Evolutionary conservation across 1,140 invertebrate species (phyloP).

Genomic region (Pseudomyrmex concolor): DNA sequence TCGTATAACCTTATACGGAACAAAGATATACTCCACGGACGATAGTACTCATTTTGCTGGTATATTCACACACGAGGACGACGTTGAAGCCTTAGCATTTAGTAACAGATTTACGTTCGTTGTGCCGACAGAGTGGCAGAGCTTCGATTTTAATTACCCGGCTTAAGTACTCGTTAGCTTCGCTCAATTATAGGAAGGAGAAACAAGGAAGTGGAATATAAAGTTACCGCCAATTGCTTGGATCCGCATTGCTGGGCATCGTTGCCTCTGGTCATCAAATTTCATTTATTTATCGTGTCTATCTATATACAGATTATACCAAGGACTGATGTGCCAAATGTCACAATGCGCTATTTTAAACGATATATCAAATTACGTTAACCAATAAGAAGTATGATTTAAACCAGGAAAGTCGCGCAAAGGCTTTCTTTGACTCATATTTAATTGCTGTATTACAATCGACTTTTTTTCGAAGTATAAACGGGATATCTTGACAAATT

Average conservation of each 20-base stretch:
- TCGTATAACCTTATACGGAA: slow-evolving; percentile 1
- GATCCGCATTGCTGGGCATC: slow-evolving; percentile 45
- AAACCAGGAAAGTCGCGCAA: neutral
- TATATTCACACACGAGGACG: neutral
- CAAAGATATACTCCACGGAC: slow-evolving; percentile 14
- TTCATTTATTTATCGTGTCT: slow-evolving; percentile 44
- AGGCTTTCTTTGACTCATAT: neutral
- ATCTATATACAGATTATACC: neutral
- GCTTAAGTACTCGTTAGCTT: slow-evolving; percentile 41
- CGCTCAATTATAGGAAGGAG: slow-evolving; percentile 53
- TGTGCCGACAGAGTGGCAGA: slow-evolving; percentile 43
- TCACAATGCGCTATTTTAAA: slow-evolving; percentile 26
- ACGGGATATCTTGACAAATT: neutral
- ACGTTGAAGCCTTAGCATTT: slow-evolving; percentile 15
- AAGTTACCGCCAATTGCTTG: slow-evolving; percentile 44
- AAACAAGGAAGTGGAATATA: slow-evolving; percentile 51
- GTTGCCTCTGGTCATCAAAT: slow-evolving; percentile 20
- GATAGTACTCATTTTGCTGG: slow-evolving; percentile 15
- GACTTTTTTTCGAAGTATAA: neutral
- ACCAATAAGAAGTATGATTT: neutral
- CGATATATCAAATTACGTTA: neutral
- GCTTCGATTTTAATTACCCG: slow-evolving; percentile 49
- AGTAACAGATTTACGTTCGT: slow-evolving; percentile 42
- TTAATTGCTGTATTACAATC: neutral
- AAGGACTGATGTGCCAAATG: slow-evolving; percentile 7